Evolutionary conservation across 2,888 invertebrate genomes (phyloP), one percentile per base, ranked within the genome.

Genomic region (Metacarcinus magister): DNA sequence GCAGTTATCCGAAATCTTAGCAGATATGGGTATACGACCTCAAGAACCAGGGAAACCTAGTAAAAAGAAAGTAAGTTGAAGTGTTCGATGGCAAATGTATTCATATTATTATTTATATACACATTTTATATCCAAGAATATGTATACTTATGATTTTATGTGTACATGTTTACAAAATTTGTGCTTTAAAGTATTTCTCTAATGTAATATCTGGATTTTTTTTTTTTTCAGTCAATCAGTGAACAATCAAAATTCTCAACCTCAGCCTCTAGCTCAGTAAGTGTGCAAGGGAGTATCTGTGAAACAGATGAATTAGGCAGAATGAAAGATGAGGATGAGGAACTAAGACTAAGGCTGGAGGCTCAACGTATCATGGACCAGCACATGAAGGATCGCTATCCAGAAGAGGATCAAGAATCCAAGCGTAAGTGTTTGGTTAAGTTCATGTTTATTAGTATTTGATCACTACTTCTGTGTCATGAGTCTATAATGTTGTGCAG

Each of bases 1-100:
- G 97, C 98, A 99, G 97, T 98, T 99, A 97, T 99, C 99, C 95
- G 99, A 99, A 98, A 99, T 99, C 97, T 98, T 99, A 97, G 98
- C 98, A 97, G 98, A 98, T 97, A 98, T 99, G 97, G 97, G 97
- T 92, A 97, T 97, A 75, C 91, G 97, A 44, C 97, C 96, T 92
- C 97, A 94, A 87, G 95, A 94, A 94, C 32, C 90, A 92, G 93
- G 39, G 75, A 96, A 94, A 67, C 95, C 48, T 44, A 87, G 94
- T 23, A 96, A 96, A 91, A 96, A 96, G 95, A 96, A 96, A 82
- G 96, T 96, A 89, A 95, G 95, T 95, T 46, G 19, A 10, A 19
- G 5, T 89, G 13, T n/a, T 75, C 39, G 2, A 39, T 39, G 39
- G 39, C 39, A 54, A 54, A 54, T 8, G 54, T 54, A 8, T 54